Percentiles rank a stretch among this genome's conserved stretches.
These are phyloP conservation scores for Neelides folsomi DNA, from an alignment of 2,888 invertebrate species.

Conservation along the genomic window DNA sequence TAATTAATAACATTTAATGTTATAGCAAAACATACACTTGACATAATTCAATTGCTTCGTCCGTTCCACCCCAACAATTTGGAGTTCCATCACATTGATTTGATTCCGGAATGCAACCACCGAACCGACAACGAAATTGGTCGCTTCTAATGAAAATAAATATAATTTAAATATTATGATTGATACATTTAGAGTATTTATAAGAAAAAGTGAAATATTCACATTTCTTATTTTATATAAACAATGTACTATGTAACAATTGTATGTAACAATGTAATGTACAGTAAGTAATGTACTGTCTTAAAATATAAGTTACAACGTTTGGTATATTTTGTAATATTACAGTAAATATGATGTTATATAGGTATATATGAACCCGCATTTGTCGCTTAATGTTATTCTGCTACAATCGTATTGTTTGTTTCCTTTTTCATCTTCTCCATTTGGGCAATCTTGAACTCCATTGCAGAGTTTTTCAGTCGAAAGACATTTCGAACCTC, in stretches of 20 bases:
- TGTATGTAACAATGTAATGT: no score
- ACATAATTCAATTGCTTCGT: constrained; percentile 16
- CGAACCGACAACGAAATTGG: constrained; percentile 17
- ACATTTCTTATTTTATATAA: neutral
- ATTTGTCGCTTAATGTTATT: constrained; percentile 13
- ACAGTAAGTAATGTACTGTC: no score
- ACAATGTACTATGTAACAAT: no score
- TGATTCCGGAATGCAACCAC: constrained; percentile 13
- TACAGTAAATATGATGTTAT: no score
- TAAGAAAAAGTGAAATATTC: neutral
- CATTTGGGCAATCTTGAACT: constrained; percentile 7
- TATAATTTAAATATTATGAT: neutral
- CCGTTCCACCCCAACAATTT: constrained; percentile 13
- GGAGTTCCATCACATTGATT: constrained; percentile 9
- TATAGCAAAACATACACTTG: no score
- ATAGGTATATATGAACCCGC: no score
- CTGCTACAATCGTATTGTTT: constrained; percentile 11
- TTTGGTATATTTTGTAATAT: no score
- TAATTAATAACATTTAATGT: no score
- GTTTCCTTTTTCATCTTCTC: constrained; percentile 14
- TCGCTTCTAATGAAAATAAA: constrained; percentile 3
- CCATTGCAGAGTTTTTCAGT: constrained; percentile 16
- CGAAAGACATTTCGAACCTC: constrained; percentile 3
- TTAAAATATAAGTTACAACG: no score
- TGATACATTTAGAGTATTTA: neutral